phyloP scores from a whole-genome alignment of 1,140 invertebrate species.

The Panonychus citri region DNA sequence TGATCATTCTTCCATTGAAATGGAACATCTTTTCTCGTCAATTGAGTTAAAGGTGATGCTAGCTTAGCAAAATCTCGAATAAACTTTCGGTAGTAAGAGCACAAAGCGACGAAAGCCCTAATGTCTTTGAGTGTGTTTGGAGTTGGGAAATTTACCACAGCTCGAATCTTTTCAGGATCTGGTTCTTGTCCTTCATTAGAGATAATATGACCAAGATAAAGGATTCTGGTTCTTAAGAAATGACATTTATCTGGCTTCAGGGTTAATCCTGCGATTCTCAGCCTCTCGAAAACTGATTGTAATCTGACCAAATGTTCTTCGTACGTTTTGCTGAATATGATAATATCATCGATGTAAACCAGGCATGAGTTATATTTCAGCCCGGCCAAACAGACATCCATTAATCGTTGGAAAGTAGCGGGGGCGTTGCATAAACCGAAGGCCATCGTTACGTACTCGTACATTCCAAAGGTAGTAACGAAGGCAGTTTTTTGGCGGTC shows the following conservation, averaged over 20 bases:
- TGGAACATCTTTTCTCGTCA: constrained; percentile 13
- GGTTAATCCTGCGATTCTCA: background rate
- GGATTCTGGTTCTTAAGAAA: constrained; percentile 4
- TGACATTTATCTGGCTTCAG: constrained; percentile 8
- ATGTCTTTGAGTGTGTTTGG: constrained; percentile 8
- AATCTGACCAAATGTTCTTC: background rate
- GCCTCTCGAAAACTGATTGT: constrained; percentile 12
- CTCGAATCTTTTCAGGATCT: constrained; percentile 5
- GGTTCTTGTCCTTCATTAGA: constrained; percentile 8
- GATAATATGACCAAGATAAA: constrained; percentile 11
- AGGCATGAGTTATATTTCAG: constrained; percentile 4
- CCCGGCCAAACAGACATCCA: constrained; percentile 11
- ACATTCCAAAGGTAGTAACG: constrained; percentile 3
- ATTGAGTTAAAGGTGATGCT: constrained; percentile 17
- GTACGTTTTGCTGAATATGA: background rate
- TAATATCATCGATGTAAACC: background rate
- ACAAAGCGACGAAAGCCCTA: constrained; percentile 7
- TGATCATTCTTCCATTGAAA: constrained; percentile 4
- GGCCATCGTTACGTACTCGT: constrained; percentile 13
- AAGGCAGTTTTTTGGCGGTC: constrained; percentile 6
- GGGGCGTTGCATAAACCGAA: constrained; percentile 14
- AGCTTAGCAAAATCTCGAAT: constrained; percentile 18
- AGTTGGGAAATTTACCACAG: constrained; percentile 7
- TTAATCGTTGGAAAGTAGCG: constrained; percentile 14
- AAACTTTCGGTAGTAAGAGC: constrained; percentile 12